Conservation (phyloP, 2,888 invertebrate species). For the Hartigia nigra region DNA sequence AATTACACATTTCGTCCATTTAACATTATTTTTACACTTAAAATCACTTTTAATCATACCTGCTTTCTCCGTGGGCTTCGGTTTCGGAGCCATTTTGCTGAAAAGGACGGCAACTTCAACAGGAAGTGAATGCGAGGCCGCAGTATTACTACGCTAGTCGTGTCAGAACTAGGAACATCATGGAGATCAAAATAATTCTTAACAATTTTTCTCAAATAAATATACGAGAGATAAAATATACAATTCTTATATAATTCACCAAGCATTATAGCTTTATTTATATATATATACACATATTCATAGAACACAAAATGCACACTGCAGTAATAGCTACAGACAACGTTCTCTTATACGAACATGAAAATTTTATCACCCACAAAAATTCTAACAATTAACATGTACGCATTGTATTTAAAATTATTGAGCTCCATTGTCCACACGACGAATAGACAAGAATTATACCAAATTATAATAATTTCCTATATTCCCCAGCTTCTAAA, state of each 20-base stretch:
- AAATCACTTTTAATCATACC: conserved; percentile 69
- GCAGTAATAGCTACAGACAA: neutral
- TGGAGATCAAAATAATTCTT: neutral
- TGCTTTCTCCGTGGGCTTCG: conserved; percentile 82
- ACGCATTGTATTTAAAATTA: neutral
- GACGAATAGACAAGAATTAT: neutral
- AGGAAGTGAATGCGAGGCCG: conserved; percentile 6
- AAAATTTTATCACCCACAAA: neutral
- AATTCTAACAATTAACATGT: neutral
- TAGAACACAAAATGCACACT: neutral
- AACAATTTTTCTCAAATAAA: neutral
- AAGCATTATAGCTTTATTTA: neutral
- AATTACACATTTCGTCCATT: neutral
- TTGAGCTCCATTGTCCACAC: neutral
- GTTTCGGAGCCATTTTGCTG: conserved; percentile 88
- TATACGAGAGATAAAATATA: neutral
- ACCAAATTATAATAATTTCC: neutral
- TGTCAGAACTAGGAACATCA: neutral
- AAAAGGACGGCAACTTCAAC: conserved; percentile 54
- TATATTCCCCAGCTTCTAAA: neutral
- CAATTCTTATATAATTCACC: neutral
- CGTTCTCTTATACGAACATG: neutral
- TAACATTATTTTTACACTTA: conserved; percentile 6
- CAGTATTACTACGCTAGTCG: neutral
- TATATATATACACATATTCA: neutral